phyloP scores from a whole-genome alignment of 1,140 invertebrate genomes.

The Hypothenemus hampei region DNA sequence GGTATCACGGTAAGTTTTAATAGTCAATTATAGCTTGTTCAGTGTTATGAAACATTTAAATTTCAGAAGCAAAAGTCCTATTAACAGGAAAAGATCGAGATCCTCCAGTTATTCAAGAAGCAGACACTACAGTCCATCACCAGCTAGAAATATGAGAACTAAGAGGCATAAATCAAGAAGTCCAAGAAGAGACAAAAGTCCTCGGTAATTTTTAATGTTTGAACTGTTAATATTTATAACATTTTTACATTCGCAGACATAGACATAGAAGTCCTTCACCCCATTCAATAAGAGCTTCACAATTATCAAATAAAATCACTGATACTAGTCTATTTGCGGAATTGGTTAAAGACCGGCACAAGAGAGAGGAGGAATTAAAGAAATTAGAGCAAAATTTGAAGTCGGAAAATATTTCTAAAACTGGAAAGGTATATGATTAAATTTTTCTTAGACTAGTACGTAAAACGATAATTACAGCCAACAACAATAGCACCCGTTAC shows the following conservation, averaged over 20 bases:
- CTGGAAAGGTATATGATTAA: neutral
- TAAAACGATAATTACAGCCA: neutral
- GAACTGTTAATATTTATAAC: neutral
- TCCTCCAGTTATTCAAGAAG: slow-evolving; percentile 41
- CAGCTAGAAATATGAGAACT: slow-evolving; percentile 31
- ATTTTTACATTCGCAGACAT: slow-evolving; percentile 33
- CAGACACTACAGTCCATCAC: slow-evolving; percentile 39
- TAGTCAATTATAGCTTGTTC: neutral
- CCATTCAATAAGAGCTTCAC: slow-evolving; percentile 41
- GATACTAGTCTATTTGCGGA: slow-evolving; percentile 85
- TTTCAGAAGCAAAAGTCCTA: slow-evolving; percentile 34
- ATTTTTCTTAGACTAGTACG: neutral
- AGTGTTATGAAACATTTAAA: neutral
- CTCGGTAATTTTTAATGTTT: slow-evolving; percentile 23
- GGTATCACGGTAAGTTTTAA: slow-evolving; percentile 33
- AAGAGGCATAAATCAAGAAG: slow-evolving; percentile 38
- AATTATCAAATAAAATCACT: slow-evolving; percentile 54
- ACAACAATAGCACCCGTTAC: neutral
- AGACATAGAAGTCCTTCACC: slow-evolving; percentile 41
- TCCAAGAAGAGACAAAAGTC: slow-evolving; percentile 41
- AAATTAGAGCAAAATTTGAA: slow-evolving; percentile 60
- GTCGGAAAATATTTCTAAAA: slow-evolving; percentile 10
- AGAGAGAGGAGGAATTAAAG: slow-evolving; percentile 66
- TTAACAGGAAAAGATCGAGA: slow-evolving; percentile 40
- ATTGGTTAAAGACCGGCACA: slow-evolving; percentile 77